Base-by-base conservation (phyloP, 1,140 invertebrate species). In the Drosophila obscura region DNA sequence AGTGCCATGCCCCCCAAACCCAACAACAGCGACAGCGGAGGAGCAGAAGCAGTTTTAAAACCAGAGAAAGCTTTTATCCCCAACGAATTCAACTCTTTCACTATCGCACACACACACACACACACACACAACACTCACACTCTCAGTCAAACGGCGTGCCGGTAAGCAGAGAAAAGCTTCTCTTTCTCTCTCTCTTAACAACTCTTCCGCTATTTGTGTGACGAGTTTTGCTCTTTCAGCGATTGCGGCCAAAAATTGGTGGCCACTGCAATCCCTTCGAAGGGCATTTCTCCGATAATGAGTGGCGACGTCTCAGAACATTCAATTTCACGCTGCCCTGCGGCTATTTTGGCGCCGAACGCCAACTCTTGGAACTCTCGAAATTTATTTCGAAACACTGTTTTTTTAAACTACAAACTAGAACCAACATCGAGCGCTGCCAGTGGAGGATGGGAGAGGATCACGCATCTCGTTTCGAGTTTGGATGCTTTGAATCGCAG, bases 261-360 rank as follows among this genome's bases (percentile, higher is more conserved):
- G 55, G 11, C 24, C 24, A 41, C 26, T 24, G 28, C n/a, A 19
- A 35, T 16, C 28, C 13, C 19, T 26, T 59, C 9, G 2, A 19
- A 19, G 41, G 16, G 11, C 45, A 22, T 31, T 59, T 59, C 45
- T 22, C 6, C 0, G 1, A 35, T 26, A 31, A 48, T 13, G 8
- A n/a, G 35, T 8, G 44, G 57, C 26, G 24, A 2, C 7, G 9
- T 44, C 48, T 41, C 9, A 35, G 31, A 56, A 35, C 2, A 57
- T 41, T 44, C 3, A 48, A 9, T 24, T 56, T 67, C 19, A 69
- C 82, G 82, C 82, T 43, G 82, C 65, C 41, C 26, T 49, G 75
- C 82, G 82, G 82, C 82, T 85, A 13, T 24, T 45, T 67, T 87
- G 82, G 82, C 75, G 66, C 22, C 6, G 78, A 87, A 66, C 82